A percentile compares a stretch with the other conserved stretches of the same genome.
phyloP scores from a whole-genome alignment of 2,888 invertebrate species.

The Glaucopsyche alexis region DNA sequence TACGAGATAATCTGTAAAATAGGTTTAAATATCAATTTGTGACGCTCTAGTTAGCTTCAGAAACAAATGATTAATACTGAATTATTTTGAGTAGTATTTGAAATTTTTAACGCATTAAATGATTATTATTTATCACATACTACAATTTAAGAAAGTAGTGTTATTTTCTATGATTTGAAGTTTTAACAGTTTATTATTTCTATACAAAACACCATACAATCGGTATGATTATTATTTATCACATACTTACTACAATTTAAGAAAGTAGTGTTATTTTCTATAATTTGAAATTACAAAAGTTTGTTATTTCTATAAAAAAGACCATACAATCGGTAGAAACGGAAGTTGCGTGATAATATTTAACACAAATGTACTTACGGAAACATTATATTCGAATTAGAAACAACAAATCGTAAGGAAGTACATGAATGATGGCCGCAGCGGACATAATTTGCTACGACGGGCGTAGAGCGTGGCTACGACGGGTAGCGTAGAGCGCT shows the following conservation, averaged over 20 bases:
- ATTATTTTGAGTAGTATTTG: background rate
- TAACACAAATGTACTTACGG: background rate
- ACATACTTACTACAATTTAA: background rate
- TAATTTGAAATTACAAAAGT: background rate
- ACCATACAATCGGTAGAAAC: background rate
- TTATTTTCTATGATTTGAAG: background rate
- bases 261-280: background rate
- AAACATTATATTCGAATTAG: slow-evolving; percentile 10
- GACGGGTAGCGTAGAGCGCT: slow-evolving; percentile 12
- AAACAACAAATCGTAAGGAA: background rate
- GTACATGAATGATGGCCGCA: slow-evolving; percentile 13
- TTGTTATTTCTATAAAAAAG: background rate
- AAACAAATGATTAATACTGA: background rate
- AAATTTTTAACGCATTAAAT: background rate
- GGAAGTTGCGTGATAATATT: background rate
- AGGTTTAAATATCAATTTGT: slow-evolving; percentile 7
- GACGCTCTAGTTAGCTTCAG: background rate
- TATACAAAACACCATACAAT: background rate
- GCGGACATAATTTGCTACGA: slow-evolving; percentile 18
- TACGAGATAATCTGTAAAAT: background rate
- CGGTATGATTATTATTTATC: background rate
- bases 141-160: background rate
- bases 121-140: background rate
- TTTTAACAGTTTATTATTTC: background rate
- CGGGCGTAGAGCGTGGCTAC: slow-evolving; percentile 11